Evolutionary conservation across 1,140 invertebrate genomes (phyloP).

Genomic region (Drosophila kikkawai): DNA sequence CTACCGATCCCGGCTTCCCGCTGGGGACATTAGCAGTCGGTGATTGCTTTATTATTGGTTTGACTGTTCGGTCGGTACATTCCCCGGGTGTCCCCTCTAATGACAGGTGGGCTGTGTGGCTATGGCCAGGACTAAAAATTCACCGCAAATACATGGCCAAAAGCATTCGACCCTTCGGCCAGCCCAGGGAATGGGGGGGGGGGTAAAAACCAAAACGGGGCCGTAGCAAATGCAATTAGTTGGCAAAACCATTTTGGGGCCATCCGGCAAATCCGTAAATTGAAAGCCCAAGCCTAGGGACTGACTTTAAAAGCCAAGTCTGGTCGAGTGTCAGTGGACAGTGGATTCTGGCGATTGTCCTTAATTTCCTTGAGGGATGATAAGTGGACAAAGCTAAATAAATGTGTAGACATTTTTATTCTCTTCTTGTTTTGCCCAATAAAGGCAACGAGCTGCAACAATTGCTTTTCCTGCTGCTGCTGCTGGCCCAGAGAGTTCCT

Average conservation of each 20-base stretch:
- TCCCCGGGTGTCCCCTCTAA: constrained; percentile 50
- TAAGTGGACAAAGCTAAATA: constrained; percentile 49
- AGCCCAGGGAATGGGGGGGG: background rate
- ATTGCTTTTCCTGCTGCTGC: constrained; percentile 23
- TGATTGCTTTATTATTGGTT: constrained; percentile 81
- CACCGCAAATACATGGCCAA: constrained; percentile 69
- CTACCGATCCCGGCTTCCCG: background rate
- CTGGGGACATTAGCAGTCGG: constrained; percentile 55
- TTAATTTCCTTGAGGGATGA: constrained; percentile 29
- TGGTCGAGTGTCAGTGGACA: constrained; percentile 11
- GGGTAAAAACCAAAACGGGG: background rate
- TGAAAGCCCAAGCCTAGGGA: constrained; percentile 32
- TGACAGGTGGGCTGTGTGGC: constrained; percentile 58
- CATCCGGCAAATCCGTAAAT: constrained; percentile 27
- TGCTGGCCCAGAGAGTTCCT: constrained; percentile 21
- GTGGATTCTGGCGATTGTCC: constrained; percentile 23
- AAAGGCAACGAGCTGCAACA: constrained; percentile 36
- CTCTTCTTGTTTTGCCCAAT: constrained; percentile 14
- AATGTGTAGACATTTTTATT: constrained; percentile 66
- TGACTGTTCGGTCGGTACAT: constrained; percentile 62
- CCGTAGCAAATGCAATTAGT: constrained; percentile 74
- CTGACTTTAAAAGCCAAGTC: constrained; percentile 33
- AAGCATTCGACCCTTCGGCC: background rate
- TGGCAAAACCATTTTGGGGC: constrained; percentile 38
- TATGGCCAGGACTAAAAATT: constrained; percentile 48